Base-by-base conservation (phyloP, 2,888 invertebrate species). In the Papilio elwesi region DNA sequence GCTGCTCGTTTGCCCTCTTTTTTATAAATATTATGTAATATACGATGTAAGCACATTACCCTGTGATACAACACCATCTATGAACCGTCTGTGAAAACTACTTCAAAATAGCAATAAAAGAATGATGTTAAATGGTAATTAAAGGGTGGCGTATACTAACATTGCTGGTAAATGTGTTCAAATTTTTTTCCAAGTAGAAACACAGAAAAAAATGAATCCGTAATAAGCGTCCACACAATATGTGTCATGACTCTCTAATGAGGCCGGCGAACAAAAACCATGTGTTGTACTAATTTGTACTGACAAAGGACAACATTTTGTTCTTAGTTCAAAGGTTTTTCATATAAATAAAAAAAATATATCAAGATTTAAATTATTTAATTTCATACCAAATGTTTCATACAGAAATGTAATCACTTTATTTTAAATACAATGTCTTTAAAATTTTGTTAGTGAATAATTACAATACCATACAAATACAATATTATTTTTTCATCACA, bases 191-290 rank as follows among this genome's bases (percentile, higher is more conserved):
- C 49, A 64, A 64, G 49, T 68, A 11, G 8, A 16, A 57, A 57
- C 48, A 68, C 13, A 49, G 12, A 55, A 65, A 26, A n/a, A 65
- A 26, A 68, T 26, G 43, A 57, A 51, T 51, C 51, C 52, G 2
- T 52, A 51, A 59, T 51, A 62, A 59, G 38, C 16, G 16, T 0
- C 47, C 16, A 55, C 12, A 65, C 70, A 70, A 70, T 70, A 36
- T 36, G 55, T 65, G 64, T 55, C 55, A 48, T 55, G 49, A 48
- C 26, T 53, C 26, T 53, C 48, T 70, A 65, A 70, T 70, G 70
- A 70, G 64, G 64, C 16, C 64, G 36, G n/a, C n/a, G 70, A 65
- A 65, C 53, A 69, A 65, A 55, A 70, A 57, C 55, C 48, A 65
- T 55, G 55, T 47, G 36, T 65, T 48, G 12, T 26, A 53, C 52